These are phyloP conservation scores for Rhopalosiphum nymphaeae DNA, from an alignment of 2,888 invertebrate species.

Conservation along the genomic window DNA sequence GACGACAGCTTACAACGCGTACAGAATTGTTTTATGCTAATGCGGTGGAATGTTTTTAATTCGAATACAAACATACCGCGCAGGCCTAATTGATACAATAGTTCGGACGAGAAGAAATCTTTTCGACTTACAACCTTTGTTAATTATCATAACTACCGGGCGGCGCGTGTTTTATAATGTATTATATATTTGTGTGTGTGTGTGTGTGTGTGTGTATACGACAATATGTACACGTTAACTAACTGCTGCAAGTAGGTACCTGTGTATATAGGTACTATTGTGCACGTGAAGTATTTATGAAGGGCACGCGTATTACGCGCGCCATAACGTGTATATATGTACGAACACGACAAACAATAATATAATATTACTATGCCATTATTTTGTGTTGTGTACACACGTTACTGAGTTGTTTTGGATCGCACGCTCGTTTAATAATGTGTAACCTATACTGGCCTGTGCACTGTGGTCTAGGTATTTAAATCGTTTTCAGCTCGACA, in stretches of 20 bases:
- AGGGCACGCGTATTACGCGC: slow-evolving; percentile 42
- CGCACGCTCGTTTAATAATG: not conserved
- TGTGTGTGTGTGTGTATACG: not conserved
- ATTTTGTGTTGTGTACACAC: not conserved
- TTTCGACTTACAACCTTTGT: slow-evolving; percentile 50
- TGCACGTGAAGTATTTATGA: slow-evolving; percentile 47
- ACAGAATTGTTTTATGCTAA: slow-evolving; percentile 33
- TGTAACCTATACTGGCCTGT: not conserved
- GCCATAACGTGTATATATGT: not conserved
- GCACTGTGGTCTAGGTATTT: not conserved
- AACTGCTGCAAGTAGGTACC: not conserved
- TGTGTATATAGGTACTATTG: not conserved
- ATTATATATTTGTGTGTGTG: not conserved
- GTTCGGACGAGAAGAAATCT: slow-evolving; percentile 34
- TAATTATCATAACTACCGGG: slow-evolving; percentile 30
- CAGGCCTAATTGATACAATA: slow-evolving; percentile 39
- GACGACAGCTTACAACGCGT: slow-evolving; percentile 17
- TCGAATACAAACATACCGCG: slow-evolving; percentile 39
- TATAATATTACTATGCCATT: not conserved
- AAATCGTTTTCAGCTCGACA: not conserved
- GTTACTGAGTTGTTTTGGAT: not conserved
- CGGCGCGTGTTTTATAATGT: not conserved
- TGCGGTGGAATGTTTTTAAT: slow-evolving; percentile 48
- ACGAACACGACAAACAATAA: slow-evolving; percentile 3
- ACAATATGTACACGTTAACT: not conserved